Conservation (phyloP, 2,797 vertebrate genomes). For the Poeciliopsis presidionis region DNA sequence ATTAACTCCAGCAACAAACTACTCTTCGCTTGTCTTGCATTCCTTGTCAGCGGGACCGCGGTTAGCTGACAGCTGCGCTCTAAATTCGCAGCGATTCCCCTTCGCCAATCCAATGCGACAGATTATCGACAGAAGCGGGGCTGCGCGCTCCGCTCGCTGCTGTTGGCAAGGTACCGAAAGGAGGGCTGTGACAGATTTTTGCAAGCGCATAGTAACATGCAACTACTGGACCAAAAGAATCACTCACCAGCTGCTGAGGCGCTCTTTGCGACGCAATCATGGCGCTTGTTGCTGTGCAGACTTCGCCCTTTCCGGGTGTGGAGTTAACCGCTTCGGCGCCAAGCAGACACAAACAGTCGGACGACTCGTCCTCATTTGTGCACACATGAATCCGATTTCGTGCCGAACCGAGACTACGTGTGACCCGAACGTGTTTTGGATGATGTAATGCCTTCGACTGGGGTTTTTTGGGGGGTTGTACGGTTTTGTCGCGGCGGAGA, state of each 20-base stretch:
- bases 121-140: slow-evolving; percentile 42
- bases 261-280: slow-evolving; percentile 80
- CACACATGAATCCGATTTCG: rapidly evolving
- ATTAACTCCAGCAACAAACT: background rate
- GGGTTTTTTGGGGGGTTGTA: slow-evolving; percentile 8
- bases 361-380: rapidly evolving
- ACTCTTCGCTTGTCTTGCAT: background rate
- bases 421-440: too few relatives aligned
- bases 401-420: too few relatives aligned
- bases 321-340: slow-evolving; percentile 76
- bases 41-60: slow-evolving; percentile 7
- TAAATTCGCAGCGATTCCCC: slow-evolving; percentile 20
- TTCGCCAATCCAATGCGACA: slow-evolving; percentile 53
- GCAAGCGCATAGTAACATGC: slow-evolving; percentile 82
- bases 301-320: slow-evolving; percentile 77
- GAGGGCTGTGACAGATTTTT: slow-evolving; percentile 76
- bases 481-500: slow-evolving; percentile 50
- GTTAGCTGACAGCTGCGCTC: slow-evolving; percentile 33
- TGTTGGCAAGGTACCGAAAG: slow-evolving; percentile 71
- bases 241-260: slow-evolving; percentile 83
- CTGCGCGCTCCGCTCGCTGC: slow-evolving; percentile 43
- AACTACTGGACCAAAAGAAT: slow-evolving; percentile 81
- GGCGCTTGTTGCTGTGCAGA: slow-evolving; percentile 88
- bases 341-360: background rate
- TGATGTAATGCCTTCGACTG: background rate